These are phyloP conservation scores for Oostethus manadensis DNA, from an alignment of 2,113 vertebrate species.

Conservation along the genomic window DNA sequence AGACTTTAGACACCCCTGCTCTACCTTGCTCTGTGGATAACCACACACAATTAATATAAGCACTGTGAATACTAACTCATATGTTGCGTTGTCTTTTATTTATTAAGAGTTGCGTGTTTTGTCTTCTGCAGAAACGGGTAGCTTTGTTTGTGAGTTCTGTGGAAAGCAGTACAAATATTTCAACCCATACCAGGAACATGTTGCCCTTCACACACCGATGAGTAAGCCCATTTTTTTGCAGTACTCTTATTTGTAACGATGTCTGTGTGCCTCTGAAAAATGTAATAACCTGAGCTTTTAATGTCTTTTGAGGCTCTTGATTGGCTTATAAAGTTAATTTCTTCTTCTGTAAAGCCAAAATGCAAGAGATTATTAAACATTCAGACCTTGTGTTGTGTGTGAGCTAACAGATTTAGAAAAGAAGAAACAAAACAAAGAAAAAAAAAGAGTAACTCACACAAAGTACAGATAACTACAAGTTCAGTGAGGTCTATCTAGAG, in stretches of 20 bases:
- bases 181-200: constrained; percentile 97
- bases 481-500: background rate
- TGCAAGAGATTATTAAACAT: background rate
- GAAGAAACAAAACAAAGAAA: background rate
- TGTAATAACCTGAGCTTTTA: background rate
- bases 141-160: constrained; percentile 95
- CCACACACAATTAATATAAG: no score
- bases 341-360: background rate
- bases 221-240: constrained; percentile 66
- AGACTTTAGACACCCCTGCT: no score
- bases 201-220: constrained; percentile 95
- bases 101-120: constrained; percentile 13
- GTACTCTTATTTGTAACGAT: background rate
- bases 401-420: background rate
- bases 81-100: no score
- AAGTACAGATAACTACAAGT: background rate
- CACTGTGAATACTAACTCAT: no score
- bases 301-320: background rate
- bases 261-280: background rate
- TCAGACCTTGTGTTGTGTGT: background rate
- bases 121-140: constrained; percentile 86
- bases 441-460: background rate
- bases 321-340: background rate
- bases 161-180: constrained; percentile 99
- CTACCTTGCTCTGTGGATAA: no score